phyloP scores from a whole-genome alignment of 2,797 vertebrate species.

The Micropoecilia bifurca region DNA sequence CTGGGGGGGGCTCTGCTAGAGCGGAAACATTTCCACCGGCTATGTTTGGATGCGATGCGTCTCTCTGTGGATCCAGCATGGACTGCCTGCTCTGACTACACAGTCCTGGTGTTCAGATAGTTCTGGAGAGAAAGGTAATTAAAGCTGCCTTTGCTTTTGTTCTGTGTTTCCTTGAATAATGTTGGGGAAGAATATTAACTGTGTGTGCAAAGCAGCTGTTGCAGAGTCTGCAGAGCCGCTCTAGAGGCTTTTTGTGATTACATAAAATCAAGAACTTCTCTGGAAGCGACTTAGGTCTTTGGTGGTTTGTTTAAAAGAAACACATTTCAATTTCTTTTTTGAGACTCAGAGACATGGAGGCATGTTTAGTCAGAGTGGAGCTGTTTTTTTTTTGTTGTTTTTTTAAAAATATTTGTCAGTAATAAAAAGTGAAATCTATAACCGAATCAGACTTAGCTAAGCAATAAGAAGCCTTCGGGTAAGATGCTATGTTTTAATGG shows the following conservation, averaged over 20 bases:
- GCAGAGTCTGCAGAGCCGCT: not conserved
- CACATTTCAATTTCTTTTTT: not conserved
- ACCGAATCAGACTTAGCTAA: slow-evolving; percentile 6
- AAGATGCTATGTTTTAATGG: not conserved
- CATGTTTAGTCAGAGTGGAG: not conserved
- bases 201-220: not conserved
- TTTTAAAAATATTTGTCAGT: too few species aligned
- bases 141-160: slow-evolving; percentile 39
- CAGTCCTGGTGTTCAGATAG: slow-evolving; percentile 73
- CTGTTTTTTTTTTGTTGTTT: too few species aligned
- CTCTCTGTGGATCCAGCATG: slow-evolving; percentile 68
- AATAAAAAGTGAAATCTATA: slow-evolving; percentile 1
- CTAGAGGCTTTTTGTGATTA: not conserved
- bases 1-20: slow-evolving; percentile 50
- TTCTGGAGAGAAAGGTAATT: slow-evolving; percentile 82
- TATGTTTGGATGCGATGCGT: slow-evolving; percentile 71
- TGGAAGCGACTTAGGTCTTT: not conserved
- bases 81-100: slow-evolving; percentile 72
- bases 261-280: not conserved
- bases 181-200: not conserved
- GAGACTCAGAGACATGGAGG: not conserved
- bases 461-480: not conserved
- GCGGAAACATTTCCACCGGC: slow-evolving; percentile 52
- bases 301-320: not conserved
- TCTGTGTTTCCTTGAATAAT: slow-evolving; percentile 16